Base-by-base conservation (phyloP, 2,888 invertebrate genomes). In the Desoria tigrina region DNA sequence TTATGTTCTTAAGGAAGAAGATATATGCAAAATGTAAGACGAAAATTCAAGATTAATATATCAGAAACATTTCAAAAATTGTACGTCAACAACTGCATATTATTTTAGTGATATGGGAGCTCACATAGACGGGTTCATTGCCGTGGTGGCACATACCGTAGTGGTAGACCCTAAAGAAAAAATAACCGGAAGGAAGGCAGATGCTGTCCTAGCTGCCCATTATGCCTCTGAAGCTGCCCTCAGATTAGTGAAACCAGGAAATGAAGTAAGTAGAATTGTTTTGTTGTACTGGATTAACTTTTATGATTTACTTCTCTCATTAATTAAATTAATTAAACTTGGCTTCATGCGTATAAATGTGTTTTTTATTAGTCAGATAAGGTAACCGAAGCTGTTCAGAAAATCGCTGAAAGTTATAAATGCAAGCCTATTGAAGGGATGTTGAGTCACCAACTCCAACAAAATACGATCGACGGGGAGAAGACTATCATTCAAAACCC, bases 61-160 rank as follows among this genome's bases (percentile, higher is more conserved):
- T 53, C 9, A 49, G 49, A 18, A 18, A n/a, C n/a, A n/a, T 49
- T 49, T 49, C n/a, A n/a, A n/a, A n/a, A n/a, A n/a, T n/a, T n/a
- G n/a, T n/a, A n/a, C n/a, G 24, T 27, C 9, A 11, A n/a, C 9
- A 49, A 14, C 7, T 11, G 21, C 18, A 9, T 49, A 11, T 56
- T 42, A 24, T 82, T 84, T 37, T 78, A 94, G 94, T 81, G 98
- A 99, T 83, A 84, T 99, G 79, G 99, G 99, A 74, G 95, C 94
- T 70, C 98, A 99, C 80, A 90, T 99, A 79, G 99, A 99, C 86
- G 99, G 99, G 42, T 98, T 95, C 80, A 94, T 97, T 78, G 97
- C 98, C 57, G 96, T 98, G 58, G 96, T 93, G 61, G 99, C 98
- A 28, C 98, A 99, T 81, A 95, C 97, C 4, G 84, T 97, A 72